Evolutionary conservation across 2,888 invertebrate genomes (phyloP).

Genomic region (Diachrysia chrysitis): DNA sequence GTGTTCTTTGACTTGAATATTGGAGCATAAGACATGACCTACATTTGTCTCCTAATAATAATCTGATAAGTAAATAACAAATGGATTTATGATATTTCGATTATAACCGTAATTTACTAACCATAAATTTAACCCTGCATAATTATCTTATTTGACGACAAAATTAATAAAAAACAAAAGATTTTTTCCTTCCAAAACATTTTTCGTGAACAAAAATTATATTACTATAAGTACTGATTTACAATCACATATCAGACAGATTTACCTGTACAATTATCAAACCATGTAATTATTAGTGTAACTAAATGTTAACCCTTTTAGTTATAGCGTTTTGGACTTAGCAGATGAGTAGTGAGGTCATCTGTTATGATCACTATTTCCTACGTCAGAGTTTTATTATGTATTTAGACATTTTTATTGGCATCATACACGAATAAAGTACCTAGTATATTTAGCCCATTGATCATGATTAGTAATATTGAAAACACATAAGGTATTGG

Average conservation of each 20-base stretch:
- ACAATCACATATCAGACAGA: too few species aligned
- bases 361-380: conserved; percentile 41
- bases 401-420: conserved; percentile 34
- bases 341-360: conserved; percentile 20
- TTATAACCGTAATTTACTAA: too few species aligned
- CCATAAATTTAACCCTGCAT: too few species aligned
- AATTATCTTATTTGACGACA: too few species aligned
- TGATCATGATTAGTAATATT: conserved; percentile 48
- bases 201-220: too few species aligned
- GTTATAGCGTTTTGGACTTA: background rate
- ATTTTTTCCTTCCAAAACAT: too few species aligned
- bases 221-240: too few species aligned
- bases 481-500: conserved; percentile 28
- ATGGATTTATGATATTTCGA: background rate
- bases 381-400: conserved; percentile 27
- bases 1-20: conserved; percentile 65
- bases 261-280: too few species aligned
- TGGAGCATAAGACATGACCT: conserved; percentile 60
- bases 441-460: conserved; percentile 55
- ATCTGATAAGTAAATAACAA: background rate
- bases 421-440: conserved; percentile 43
- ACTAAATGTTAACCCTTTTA: background rate
- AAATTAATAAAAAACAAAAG: too few species aligned
- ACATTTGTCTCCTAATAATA: conserved; percentile 45
- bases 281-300: background rate